Conservation (phyloP, 2,888 invertebrate genomes). For the Zaprionus lineosus region DNA sequence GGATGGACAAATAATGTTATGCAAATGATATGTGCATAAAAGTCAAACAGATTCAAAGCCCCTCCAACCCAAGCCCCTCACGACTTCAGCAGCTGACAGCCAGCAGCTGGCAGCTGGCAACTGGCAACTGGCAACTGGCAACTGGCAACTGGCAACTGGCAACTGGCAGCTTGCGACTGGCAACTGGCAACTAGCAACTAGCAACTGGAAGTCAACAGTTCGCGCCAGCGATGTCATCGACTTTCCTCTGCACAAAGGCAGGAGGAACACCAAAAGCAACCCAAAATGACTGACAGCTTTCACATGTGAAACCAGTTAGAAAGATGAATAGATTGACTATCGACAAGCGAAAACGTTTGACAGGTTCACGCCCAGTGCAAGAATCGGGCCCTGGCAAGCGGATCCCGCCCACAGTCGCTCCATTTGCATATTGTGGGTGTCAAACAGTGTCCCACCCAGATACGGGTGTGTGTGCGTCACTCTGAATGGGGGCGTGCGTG, state of each 20-base stretch:
- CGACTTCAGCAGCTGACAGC: neutral
- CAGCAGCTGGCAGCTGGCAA: neutral
- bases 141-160: neutral
- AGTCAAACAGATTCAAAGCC: slow-evolving; percentile 64
- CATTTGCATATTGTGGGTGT: slow-evolving; percentile 59
- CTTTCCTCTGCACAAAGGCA: slow-evolving; percentile 23
- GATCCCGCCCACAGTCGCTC: slow-evolving; percentile 18
- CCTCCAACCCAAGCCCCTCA: slow-evolving; percentile 7
- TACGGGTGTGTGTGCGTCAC: neutral
- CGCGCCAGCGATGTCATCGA: too few species aligned
- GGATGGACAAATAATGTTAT: slow-evolving; percentile 76
- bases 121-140: neutral
- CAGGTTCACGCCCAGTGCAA: slow-evolving; percentile 56
- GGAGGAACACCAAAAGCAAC: slow-evolving; percentile 6
- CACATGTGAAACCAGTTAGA: slow-evolving; percentile 74
- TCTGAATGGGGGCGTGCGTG: neutral
- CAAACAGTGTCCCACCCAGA: slow-evolving; percentile 30
- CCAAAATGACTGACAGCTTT: slow-evolving; percentile 65
- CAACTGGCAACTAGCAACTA: too few species aligned
- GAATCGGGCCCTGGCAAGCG: neutral
- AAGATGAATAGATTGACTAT: slow-evolving; percentile 77
- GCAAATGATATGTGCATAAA: slow-evolving; percentile 81
- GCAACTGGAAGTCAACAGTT: too few species aligned
- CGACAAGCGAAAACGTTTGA: slow-evolving; percentile 68
- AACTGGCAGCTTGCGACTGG: slow-evolving; percentile 1